These are phyloP conservation scores for Microcebus tavaratra DNA, from an alignment of 2,113 vertebrate species.

Conservation along the genomic window DNA sequence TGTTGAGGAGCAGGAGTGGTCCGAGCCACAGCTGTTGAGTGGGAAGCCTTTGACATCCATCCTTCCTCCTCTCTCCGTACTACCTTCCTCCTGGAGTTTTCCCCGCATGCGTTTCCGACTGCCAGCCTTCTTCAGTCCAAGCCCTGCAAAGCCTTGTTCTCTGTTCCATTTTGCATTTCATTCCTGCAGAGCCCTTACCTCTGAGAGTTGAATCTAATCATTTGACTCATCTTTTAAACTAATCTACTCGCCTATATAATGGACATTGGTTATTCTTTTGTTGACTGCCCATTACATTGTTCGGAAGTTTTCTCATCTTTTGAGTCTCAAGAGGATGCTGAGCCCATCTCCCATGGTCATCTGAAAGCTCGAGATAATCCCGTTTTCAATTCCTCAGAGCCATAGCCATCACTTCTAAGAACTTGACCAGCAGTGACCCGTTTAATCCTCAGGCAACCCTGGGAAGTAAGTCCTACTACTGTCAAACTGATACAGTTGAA, in stretches of 20 bases:
- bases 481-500: background rate
- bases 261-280: background rate
- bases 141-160: background rate
- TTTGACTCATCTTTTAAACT: background rate
- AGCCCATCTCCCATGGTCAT: background rate
- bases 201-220: background rate
- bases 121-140: background rate
- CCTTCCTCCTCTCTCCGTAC: accelerated
- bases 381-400: background rate
- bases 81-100: background rate
- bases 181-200: background rate
- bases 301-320: background rate
- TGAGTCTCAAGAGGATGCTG: background rate
- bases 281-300: background rate
- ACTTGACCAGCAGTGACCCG: background rate
- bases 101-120: background rate
- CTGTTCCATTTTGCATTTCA: background rate
- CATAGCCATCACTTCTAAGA: background rate
- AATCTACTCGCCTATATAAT: background rate
- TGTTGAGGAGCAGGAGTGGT: background rate
- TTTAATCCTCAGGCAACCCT: background rate
- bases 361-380: background rate
- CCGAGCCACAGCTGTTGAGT: accelerated
- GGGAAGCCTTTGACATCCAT: accelerated
- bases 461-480: background rate